phyloP scores from a whole-genome alignment of 2,113 vertebrate genomes.

The Amazona guildingii region DNA sequence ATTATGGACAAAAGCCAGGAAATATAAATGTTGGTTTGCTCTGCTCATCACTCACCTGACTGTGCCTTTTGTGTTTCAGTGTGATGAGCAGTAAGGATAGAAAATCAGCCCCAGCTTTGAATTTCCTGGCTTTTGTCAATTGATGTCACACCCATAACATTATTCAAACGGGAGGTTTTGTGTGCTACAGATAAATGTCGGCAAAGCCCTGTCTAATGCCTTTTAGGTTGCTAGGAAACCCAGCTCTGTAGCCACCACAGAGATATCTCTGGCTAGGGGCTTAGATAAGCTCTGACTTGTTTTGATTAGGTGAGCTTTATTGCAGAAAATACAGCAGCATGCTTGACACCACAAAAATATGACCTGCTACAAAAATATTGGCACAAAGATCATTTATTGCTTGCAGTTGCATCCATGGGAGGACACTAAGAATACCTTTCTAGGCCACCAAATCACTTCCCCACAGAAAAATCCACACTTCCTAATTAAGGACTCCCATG shows the following conservation, averaged over 20 bases:
- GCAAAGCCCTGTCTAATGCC: slow-evolving; percentile 52
- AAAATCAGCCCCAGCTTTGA: slow-evolving; percentile 31
- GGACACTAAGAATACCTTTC: neutral
- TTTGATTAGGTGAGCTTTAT: slow-evolving; percentile 61
- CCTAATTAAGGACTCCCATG: neutral
- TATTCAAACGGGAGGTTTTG: slow-evolving; percentile 23
- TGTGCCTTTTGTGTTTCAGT: slow-evolving; percentile 30
- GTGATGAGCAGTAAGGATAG: neutral
- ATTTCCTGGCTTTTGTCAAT: slow-evolving; percentile 49
- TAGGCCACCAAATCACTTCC: neutral
- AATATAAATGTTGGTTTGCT: slow-evolving; percentile 1
- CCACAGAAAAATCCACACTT: neutral
- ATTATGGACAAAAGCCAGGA: slow-evolving; percentile 13
- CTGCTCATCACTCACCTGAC: neutral
- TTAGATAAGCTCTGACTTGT: slow-evolving; percentile 64
- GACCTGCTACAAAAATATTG: neutral
- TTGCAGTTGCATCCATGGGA: fast-evolving
- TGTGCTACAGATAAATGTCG: slow-evolving; percentile 54
- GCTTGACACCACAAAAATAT: neutral
- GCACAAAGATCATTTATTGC: neutral
- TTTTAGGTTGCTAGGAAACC: slow-evolving; percentile 77
- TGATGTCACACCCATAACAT: slow-evolving; percentile 39
- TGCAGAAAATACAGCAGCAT: slow-evolving; percentile 21
- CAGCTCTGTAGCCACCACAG: slow-evolving; percentile 58
- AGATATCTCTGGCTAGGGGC: slow-evolving; percentile 48